Evolutionary conservation across 2,113 vertebrate genomes (phyloP).

Genomic region (Gavia stellata): DNA sequence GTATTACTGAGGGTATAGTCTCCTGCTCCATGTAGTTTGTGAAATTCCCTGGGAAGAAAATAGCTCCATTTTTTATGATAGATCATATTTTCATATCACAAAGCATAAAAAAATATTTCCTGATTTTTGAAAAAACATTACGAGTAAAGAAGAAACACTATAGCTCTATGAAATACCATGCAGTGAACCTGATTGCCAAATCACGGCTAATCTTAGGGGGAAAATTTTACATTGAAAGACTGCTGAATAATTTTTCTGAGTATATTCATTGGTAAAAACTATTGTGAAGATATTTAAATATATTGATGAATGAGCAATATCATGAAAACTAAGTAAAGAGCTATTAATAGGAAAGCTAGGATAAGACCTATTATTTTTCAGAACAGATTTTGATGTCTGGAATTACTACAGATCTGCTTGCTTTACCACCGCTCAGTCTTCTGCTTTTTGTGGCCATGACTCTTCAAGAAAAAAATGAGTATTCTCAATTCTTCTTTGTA

Average conservation of each 20-base stretch:
- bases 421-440: not conserved
- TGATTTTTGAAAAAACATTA: constrained; percentile 10
- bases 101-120: constrained; percentile 22
- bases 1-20: not conserved
- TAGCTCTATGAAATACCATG: not conserved
- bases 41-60: not conserved
- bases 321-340: not conserved
- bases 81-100: constrained; percentile 28
- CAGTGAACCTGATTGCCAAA: not conserved
- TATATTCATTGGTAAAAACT: not conserved
- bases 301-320: not conserved
- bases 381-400: not conserved
- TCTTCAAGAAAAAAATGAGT: not conserved
- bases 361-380: not conserved
- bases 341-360: not conserved
- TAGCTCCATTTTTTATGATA: constrained; percentile 9
- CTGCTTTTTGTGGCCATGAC: not conserved
- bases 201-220: not conserved
- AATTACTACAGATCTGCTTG: not conserved
- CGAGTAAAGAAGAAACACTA: not conserved
- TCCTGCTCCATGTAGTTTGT: not conserved
- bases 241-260: not conserved
- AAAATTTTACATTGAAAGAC: not conserved
- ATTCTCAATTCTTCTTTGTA: not conserved
- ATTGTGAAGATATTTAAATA: not conserved